phyloP scores from a whole-genome alignment of 1,140 invertebrate genomes.

The Neodiprion pinetum region DNA sequence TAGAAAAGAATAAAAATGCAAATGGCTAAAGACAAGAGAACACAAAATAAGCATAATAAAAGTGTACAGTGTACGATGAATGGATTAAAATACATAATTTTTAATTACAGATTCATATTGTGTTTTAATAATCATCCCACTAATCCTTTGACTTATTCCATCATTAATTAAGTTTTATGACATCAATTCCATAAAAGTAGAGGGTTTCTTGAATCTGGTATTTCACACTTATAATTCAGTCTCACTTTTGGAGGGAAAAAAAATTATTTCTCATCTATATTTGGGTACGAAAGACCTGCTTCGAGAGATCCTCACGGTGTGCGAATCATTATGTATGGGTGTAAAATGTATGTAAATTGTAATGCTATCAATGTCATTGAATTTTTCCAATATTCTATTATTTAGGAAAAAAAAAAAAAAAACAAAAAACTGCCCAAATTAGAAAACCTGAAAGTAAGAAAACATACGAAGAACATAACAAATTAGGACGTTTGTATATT shows the following conservation, averaged over 20 bases:
- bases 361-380: constrained; percentile 1
- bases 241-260: no score
- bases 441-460: background rate
- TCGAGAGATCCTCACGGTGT: no score
- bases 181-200: background rate
- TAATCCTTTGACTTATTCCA: constrained; percentile 24
- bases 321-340: background rate
- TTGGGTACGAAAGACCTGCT: no score
- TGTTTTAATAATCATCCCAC: constrained; percentile 35
- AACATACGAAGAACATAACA: background rate
- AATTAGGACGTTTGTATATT: background rate
- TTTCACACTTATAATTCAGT: no score
- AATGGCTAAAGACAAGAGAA: background rate
- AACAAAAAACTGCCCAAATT: constrained; percentile 28
- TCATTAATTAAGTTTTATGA: background rate
- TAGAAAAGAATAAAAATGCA: background rate
- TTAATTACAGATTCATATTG: constrained; percentile 29
- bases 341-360: background rate
- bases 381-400: background rate
- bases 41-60: constrained; percentile 5
- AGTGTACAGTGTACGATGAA: constrained; percentile 21
- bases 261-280: no score
- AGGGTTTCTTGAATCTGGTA: no score
- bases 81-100: constrained; percentile 33
- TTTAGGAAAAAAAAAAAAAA: background rate